A percentile compares a stretch with the other conserved stretches of the same genome.
Evolutionary conservation across 2,888 invertebrate species (phyloP).

Genomic region (Trimorus sp.): DNA sequence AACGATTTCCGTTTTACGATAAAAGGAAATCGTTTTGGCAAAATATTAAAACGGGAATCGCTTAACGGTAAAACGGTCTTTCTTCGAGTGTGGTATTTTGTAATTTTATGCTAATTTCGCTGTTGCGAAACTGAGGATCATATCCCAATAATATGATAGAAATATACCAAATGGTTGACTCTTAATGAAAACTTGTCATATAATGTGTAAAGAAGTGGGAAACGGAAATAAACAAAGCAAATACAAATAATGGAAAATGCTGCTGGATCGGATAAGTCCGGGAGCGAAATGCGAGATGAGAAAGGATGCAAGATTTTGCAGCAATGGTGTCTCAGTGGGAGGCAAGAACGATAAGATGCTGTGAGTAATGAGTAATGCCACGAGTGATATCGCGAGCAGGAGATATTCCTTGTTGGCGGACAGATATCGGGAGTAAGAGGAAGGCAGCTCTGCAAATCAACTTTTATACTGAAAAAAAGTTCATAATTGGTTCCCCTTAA

Average conservation of each 20-base stretch:
- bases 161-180: too few species aligned
- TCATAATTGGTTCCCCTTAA: conserved; percentile 81
- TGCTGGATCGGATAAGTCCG: conserved; percentile 59
- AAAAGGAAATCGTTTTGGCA: too few species aligned
- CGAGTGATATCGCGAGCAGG: conserved; percentile 80
- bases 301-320: conserved; percentile 68
- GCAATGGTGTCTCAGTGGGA: conserved; percentile 74
- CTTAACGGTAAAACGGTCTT: too few species aligned
- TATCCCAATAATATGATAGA: too few species aligned
- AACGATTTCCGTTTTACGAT: too few species aligned
- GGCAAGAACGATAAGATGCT: conserved; percentile 79
- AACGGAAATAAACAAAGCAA: conserved; percentile 50
- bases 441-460: conserved; percentile 79
- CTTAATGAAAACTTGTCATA: conserved; percentile 32
- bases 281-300: conserved; percentile 65
- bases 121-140: too few species aligned
- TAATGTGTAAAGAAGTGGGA: conserved; percentile 58
- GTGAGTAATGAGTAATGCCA: conserved; percentile 81
- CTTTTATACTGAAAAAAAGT: conserved; percentile 78
- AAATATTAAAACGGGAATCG: too few species aligned
- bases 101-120: too few species aligned
- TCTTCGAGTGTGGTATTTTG: too few species aligned
- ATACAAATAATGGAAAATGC: conserved; percentile 46
- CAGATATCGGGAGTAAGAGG: conserved; percentile 69
- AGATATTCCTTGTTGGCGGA: conserved; percentile 64